Base-by-base conservation (phyloP, 1,140 invertebrate genomes). In the Leucophenga varia region DNA sequence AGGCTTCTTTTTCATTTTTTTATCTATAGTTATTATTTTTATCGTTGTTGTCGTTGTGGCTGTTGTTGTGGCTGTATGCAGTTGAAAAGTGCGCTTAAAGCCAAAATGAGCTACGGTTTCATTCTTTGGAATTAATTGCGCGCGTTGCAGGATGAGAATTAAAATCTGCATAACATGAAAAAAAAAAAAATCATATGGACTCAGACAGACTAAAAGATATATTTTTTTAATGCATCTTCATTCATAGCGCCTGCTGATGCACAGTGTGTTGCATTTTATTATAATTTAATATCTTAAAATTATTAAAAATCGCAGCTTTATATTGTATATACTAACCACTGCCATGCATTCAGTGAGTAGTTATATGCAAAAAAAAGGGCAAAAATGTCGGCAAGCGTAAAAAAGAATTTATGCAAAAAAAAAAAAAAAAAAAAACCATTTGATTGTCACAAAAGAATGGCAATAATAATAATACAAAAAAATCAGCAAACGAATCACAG, bases 41-140 rank as follows among this genome's bases (percentile, higher is more conserved):
- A n/a, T n/a, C n/a, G n/a, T n/a, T n/a, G n/a, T n/a, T n/a, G n/a
- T n/a, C n/a, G n/a, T n/a, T n/a, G n/a, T n/a, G n/a, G n/a, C n/a
- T n/a, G n/a, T n/a, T 30, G 34, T 30, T 38, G 19, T n/a, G 21
- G 17, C 22, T 8, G 3, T 16, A 40, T 16, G 18, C 31, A 20
- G 25, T 45, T 10, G 59, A 37, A 22, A 45, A 55, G 46, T 32
- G 25, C 46, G 46, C 34, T 52, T 38, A 41, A 53, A 46, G 39
- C 56, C 50, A 67, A n/a, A 67, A 67, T 67, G 63, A 67, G 63
- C 63, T 67, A 67, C 63, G 63, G 64, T 67, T 67, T 67, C 63
- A 67, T 67, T 67, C 63, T 53, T 36, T 51, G 47, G 63, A 67
- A 67, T 67, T 67, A 47, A 46, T 54, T 54, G n/a, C n/a, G n/a